Evolutionary conservation across 2,888 invertebrate species (phyloP).

Genomic region (Phengaris arion): DNA sequence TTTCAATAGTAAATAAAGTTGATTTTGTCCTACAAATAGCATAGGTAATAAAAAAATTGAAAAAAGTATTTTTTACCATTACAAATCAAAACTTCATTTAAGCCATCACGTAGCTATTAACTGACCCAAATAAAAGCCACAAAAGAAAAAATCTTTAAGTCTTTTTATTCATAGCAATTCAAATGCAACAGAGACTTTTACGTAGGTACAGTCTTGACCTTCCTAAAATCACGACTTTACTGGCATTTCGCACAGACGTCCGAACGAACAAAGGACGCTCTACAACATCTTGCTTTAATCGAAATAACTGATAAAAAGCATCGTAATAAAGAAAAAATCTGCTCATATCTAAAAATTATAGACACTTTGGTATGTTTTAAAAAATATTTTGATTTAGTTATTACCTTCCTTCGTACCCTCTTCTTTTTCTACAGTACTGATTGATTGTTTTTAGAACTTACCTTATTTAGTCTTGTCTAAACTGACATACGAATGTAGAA

Average conservation of each 20-base stretch:
- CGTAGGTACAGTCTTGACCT: constrained; percentile 49
- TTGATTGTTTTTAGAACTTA: too few species aligned
- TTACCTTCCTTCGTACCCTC: too few species aligned
- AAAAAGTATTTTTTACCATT: background rate
- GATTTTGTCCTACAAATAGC: background rate
- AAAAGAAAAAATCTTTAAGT: background rate
- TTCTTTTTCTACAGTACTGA: too few species aligned
- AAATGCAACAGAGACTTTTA: constrained; percentile 32
- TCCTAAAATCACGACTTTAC: constrained; percentile 61
- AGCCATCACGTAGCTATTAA: background rate
- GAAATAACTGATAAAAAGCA: constrained; percentile 71
- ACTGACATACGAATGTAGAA: too few species aligned
- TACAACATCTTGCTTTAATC: constrained; percentile 58
- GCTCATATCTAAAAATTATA: background rate
- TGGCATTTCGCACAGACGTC: constrained; percentile 31
- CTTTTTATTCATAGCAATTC: background rate
- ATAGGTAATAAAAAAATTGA: too few species aligned
- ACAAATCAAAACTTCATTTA: background rate
- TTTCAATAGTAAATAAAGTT: background rate
- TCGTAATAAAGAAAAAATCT: constrained; percentile 24
- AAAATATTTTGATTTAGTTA: too few species aligned
- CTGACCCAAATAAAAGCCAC: background rate
- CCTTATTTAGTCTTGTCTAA: too few species aligned
- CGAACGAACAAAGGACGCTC: constrained; percentile 59
- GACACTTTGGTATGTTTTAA: too few species aligned